These are phyloP conservation scores for Kradibia gibbosae DNA, from an alignment of 1,140 invertebrate species.

Conservation along the genomic window DNA sequence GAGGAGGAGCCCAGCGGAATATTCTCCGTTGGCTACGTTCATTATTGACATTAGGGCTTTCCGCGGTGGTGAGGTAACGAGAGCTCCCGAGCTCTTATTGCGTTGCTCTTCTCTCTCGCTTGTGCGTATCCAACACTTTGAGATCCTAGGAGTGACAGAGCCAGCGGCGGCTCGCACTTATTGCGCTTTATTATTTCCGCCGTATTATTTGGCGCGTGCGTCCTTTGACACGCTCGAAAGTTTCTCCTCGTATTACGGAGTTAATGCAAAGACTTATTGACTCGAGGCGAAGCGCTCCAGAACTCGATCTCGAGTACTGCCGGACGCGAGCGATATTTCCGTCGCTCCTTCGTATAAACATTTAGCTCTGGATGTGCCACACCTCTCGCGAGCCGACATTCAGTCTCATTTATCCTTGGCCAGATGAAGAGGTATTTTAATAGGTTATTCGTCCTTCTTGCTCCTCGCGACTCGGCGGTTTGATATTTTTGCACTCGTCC, in stretches of 20 bases:
- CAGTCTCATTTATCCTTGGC: not conserved
- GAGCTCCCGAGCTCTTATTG: not conserved
- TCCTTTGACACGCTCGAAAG: too few relatives aligned
- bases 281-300: not conserved
- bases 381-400: not conserved
- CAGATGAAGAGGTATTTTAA: not conserved
- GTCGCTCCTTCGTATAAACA: constrained; percentile 2
- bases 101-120: not conserved
- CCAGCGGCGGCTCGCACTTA: too few relatives aligned
- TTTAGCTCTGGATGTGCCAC: not conserved
- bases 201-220: too few relatives aligned
- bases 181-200: too few relatives aligned
- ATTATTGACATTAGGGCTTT: constrained; percentile 47
- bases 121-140: too few relatives aligned
- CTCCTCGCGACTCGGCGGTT: not conserved
- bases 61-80: not conserved
- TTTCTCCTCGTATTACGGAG: too few relatives aligned
- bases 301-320: not conserved
- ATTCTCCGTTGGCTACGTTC: constrained; percentile 17
- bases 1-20: not conserved
- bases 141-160: too few relatives aligned
- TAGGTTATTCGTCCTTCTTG: not conserved
- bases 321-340: not conserved
- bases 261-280: too few relatives aligned
- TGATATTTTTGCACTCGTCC: not conserved